phyloP scores from a whole-genome alignment of 2,888 invertebrate species.

The Slavum lentiscoides region DNA sequence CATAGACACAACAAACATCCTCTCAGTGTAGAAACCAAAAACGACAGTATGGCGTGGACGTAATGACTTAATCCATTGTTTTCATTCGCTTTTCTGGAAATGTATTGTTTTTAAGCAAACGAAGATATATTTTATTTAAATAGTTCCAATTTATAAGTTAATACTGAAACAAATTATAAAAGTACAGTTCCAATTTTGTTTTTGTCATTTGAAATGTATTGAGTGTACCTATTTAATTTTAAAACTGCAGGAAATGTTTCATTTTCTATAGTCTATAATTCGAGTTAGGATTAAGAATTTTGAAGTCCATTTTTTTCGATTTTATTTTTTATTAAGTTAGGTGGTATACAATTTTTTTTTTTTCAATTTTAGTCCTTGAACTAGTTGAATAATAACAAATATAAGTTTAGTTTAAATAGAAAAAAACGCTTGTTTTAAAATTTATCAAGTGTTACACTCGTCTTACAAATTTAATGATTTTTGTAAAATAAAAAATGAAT shows the following conservation, averaged over 20 bases:
- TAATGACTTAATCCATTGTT: constrained; percentile 8
- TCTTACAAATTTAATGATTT: too few relatives aligned
- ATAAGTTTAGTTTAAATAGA: too few relatives aligned
- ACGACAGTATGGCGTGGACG: constrained; percentile 53
- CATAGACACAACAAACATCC: constrained; percentile 52
- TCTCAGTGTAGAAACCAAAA: constrained; percentile 46
- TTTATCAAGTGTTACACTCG: too few relatives aligned
- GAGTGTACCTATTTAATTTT: not conserved
- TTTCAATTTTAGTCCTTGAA: too few relatives aligned
- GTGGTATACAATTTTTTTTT: not conserved
- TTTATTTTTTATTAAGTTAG: not conserved
- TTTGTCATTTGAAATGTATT: not conserved
- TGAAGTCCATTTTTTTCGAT: not conserved
- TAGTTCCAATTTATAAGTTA: not conserved
- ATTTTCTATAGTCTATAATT: not conserved
- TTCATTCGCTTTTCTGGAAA: constrained; percentile 21
- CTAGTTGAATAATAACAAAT: too few relatives aligned
- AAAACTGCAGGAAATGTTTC: not conserved
- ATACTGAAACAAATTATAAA: not conserved
- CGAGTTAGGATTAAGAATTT: not conserved
- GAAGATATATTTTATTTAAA: constrained; percentile 2
- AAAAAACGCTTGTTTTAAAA: too few relatives aligned
- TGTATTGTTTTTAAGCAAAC: constrained; percentile 9
- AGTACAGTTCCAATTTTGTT: not conserved
- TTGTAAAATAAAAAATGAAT: too few relatives aligned